Evolutionary conservation across 37 sponge, comb jelly and placozoan genomes (phyloP), one percentile per base, ranked within the genome.

Genomic region (Crambe crambe): DNA sequence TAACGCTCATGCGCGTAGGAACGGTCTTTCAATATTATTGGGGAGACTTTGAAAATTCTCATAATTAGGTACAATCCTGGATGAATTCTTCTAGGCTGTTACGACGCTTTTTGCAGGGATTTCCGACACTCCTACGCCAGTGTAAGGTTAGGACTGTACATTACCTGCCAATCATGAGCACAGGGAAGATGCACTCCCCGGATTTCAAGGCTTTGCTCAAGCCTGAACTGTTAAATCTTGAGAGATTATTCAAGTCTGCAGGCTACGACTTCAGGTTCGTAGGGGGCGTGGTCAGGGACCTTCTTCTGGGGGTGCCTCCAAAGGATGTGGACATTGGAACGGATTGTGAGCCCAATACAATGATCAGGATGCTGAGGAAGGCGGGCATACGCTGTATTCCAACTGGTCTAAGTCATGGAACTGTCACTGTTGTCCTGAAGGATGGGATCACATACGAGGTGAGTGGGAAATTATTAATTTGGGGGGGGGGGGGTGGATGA

Each of bases 281-380:
- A 37, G 99, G 99, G 3, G 99, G 99, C 1, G 95, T 83, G 36
- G 99, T 99, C 67, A 42, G 99, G 42, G 99, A 99, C 76, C 80
- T 99, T 27, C 74, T 96, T 37, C 89, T 95, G 42, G 97, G 88
- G 1, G 40, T 71, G 62, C 32, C 58, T 0, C 95, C 99, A 31
- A 92, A 92, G 64, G 99, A 99, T 74, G 58, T 99, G 30, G 99
- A 99, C 77, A 83, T 99, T 51, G 93, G 95, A n/a, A 99, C 99
- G 42, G 92, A 92, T 56, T 92, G 93, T 54, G 89, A 83, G 18
- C 99, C 99, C 2, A 81, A 87, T 12, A 85, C 71, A 18, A 96
- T 96, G 89, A 75, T 90, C 18, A 57, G 63, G 26, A 27, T 99
- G 61, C 90, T 92, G 44, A 82, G 86, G 39, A 63, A 58, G 23